Percentiles rank a stretch among this genome's conserved stretches.
These are phyloP conservation scores for Ennomos quercinarius DNA, from an alignment of 2,888 invertebrate species.

Conservation along the genomic window DNA sequence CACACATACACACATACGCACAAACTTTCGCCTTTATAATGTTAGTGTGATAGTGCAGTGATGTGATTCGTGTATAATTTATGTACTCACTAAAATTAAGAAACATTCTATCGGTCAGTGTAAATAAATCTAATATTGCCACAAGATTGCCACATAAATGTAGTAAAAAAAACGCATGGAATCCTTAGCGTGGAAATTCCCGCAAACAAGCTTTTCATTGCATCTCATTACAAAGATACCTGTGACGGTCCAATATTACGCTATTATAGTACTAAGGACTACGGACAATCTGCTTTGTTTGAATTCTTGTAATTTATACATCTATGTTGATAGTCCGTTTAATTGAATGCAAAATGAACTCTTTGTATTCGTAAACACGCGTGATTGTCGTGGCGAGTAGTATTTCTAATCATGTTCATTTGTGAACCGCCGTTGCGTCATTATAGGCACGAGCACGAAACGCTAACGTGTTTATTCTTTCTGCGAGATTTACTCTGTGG, in stretches of 20 bases:
- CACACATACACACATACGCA: no score
- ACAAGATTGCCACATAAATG: no score
- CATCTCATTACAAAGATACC: constrained; percentile 9
- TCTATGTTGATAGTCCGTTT: constrained; percentile 9
- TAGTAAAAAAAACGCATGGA: background rate
- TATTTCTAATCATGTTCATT: constrained; percentile 13
- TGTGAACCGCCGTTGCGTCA: constrained; percentile 15
- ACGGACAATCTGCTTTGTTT: constrained; percentile 17
- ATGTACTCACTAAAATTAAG: no score
- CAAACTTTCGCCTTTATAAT: no score
- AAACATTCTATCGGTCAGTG: no score
- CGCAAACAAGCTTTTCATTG: constrained; percentile 27
- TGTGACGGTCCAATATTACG: background rate
- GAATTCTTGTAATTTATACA: constrained; percentile 22
- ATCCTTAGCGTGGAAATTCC: constrained; percentile 25
- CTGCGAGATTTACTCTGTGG: background rate
- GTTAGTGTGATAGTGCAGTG: no score
- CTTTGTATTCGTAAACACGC: constrained; percentile 25
- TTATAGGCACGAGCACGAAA: constrained; percentile 1
- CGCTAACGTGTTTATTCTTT: constrained; percentile 8
- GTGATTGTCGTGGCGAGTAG: constrained; percentile 13
- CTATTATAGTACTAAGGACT: background rate
- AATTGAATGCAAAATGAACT: constrained; percentile 25
- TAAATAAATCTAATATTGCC: no score
- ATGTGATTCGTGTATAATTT: no score